Percentiles rank a stretch among this genome's conserved stretches.
Conservation (phyloP, 1,140 invertebrate genomes). For the Drosophila repleta region DNA sequence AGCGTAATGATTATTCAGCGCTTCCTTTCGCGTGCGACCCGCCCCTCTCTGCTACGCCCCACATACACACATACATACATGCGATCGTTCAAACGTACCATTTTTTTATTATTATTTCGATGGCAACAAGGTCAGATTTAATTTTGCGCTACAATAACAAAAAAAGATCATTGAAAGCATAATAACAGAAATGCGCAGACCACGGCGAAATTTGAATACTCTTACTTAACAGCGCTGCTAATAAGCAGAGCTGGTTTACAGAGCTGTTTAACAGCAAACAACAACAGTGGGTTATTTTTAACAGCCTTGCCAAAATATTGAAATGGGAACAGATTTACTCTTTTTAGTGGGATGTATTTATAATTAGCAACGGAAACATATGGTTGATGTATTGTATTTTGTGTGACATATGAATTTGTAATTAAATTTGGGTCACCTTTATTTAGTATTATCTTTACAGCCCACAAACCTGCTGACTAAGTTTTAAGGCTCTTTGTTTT, state of each 20-base stretch:
- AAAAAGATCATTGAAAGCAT: slow-evolving; percentile 47
- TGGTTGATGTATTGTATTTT: too few relatives aligned
- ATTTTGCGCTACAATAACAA: slow-evolving; percentile 60
- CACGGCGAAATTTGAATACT: slow-evolving; percentile 24
- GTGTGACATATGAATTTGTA: too few relatives aligned
- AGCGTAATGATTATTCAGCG: slow-evolving; percentile 74
- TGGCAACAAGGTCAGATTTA: slow-evolving; percentile 78
- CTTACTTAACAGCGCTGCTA: slow-evolving; percentile 22
- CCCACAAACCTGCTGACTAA: slow-evolving; percentile 23
- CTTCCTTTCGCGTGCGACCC: slow-evolving; percentile 73
- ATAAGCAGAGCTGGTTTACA: background rate
- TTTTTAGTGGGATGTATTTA: too few relatives aligned
- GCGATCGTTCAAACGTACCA: slow-evolving; percentile 19
- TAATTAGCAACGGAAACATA: too few relatives aligned
- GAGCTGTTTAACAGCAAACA: too few relatives aligned
- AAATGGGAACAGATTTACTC: too few relatives aligned
- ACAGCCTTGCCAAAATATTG: too few relatives aligned
- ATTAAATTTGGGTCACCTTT: too few relatives aligned
- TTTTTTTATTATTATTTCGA: slow-evolving; percentile 50
- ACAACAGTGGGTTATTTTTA: too few relatives aligned
- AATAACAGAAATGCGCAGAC: slow-evolving; percentile 9
- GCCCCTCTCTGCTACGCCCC: background rate
- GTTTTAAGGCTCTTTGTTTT: slow-evolving; percentile 21
- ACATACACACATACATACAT: background rate
- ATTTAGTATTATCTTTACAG: background rate